A percentile compares a stretch with the other conserved stretches of the same genome.
These are phyloP conservation scores for Drosophila eohydei DNA, from an alignment of 2,888 invertebrate species.

Conservation along the genomic window DNA sequence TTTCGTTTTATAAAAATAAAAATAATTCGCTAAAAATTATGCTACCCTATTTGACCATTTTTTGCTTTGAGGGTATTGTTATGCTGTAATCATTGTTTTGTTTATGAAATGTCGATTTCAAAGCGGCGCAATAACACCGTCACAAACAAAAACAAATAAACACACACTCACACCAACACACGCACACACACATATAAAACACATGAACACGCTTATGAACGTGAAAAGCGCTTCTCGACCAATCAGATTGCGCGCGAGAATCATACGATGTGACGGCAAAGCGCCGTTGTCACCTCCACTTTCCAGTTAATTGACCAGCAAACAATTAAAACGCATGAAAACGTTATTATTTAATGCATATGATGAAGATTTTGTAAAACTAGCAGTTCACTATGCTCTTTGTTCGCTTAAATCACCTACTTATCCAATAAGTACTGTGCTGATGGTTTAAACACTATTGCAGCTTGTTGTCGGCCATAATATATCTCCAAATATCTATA, in stretches of 20 bases:
- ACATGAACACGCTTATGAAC: conserved; percentile 31
- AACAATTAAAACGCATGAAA: conserved; percentile 9
- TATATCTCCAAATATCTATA: background rate
- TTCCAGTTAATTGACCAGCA: conserved; percentile 22
- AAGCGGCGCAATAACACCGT: conserved; percentile 67
- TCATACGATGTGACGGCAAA: conserved; percentile 84
- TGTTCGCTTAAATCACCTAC: conserved; percentile 15
- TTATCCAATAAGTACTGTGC: conserved; percentile 29
- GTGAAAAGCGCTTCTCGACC: conserved; percentile 66
- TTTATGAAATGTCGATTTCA: conserved; percentile 60
- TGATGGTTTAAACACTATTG: conserved; percentile 23
- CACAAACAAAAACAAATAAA: conserved; percentile 31
- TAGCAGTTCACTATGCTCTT: background rate
- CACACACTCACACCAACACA: conserved; percentile 6
- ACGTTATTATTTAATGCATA: conserved; percentile 5
- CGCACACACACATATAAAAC: conserved; percentile 24
- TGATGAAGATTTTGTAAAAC: background rate
- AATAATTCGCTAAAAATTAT: background rate
- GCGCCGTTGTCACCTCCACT: conserved; percentile 27
- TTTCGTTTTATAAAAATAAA: background rate
- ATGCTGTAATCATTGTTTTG: conserved; percentile 62
- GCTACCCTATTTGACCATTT: background rate
- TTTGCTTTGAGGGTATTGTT: conserved; percentile 17
- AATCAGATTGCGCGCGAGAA: conserved; percentile 81
- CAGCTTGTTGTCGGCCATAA: conserved; percentile 35